Conservation (phyloP, 2,113 vertebrate genomes). For the Odocoileus hemionus region DNA sequence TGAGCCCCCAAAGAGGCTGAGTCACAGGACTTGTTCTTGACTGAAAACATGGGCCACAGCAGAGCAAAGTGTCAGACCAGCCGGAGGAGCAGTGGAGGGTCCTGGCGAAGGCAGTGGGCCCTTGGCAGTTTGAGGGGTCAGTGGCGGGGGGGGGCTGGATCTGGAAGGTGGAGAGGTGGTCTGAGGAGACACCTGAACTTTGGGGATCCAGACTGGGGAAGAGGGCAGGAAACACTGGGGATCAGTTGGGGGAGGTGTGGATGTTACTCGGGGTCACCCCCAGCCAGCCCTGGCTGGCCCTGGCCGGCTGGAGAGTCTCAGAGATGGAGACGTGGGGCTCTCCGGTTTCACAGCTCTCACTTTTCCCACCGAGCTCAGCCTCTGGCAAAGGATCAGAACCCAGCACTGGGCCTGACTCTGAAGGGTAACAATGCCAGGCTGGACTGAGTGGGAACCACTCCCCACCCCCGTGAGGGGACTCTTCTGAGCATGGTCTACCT, state of each 20-base stretch:
- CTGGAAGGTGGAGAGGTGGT: neutral
- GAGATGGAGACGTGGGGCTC: neutral
- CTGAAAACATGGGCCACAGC: no score
- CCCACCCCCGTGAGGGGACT: neutral
- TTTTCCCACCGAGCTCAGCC: neutral
- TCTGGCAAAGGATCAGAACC: conserved; percentile 9
- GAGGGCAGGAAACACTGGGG: neutral
- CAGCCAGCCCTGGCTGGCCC: neutral
- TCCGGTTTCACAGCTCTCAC: conserved; percentile 24
- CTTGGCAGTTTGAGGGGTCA: neutral
- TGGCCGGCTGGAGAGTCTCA: neutral
- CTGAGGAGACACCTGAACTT: neutral
- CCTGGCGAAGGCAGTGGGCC: neutral
- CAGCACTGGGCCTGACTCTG: neutral
- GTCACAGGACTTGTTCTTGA: neutral
- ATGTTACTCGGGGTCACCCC: neutral
- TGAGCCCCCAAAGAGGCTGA: neutral
- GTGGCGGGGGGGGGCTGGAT: neutral
- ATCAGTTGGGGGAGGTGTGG: neutral
- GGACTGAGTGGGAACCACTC: neutral
- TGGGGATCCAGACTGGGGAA: neutral
- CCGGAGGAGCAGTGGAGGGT: neutral
- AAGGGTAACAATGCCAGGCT: conserved; percentile 5
- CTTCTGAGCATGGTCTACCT: neutral
- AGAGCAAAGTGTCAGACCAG: neutral